Evolutionary conservation across 2,113 vertebrate species (phyloP).

Genomic region (Maccullochella peelii): DNA sequence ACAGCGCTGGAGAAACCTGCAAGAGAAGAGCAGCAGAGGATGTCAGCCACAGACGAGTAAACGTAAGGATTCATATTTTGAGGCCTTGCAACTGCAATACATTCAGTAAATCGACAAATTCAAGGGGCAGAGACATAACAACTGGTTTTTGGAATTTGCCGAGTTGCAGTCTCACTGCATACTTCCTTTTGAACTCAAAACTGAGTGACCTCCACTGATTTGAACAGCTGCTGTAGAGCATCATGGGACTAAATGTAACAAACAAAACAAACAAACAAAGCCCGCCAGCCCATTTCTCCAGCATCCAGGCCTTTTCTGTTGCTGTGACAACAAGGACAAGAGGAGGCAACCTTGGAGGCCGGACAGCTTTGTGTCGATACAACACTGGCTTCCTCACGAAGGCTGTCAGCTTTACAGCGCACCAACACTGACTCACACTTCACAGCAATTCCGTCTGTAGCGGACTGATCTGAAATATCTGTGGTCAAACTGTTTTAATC

Average conservation of each 20-base stretch:
- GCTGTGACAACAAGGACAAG: constrained; percentile 77
- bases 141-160: neutral
- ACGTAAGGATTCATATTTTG: constrained; percentile 34
- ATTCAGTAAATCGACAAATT: neutral
- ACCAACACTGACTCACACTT: constrained; percentile 46
- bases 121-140: neutral
- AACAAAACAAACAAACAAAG: constrained; percentile 1
- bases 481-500: constrained; percentile 32
- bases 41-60: constrained; percentile 47
- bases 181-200: constrained; percentile 33
- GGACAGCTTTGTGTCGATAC: constrained; percentile 71
- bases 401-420: constrained; percentile 44
- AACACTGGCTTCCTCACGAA: constrained; percentile 56
- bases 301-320: constrained; percentile 70
- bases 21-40: constrained; percentile 22
- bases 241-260: neutral
- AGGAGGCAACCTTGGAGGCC: constrained; percentile 73
- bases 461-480: constrained; percentile 34
- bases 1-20: constrained; percentile 60
- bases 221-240: neutral
- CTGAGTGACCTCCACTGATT: constrained; percentile 33
- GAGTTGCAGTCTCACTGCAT: neutral
- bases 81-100: constrained; percentile 3
- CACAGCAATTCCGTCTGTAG: constrained; percentile 5
- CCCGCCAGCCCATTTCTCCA: constrained; percentile 11